A percentile compares a stretch with the other conserved stretches of the same genome.
Conservation (phyloP, 2,888 invertebrate species). For the Danaus chrysippus region DNA sequence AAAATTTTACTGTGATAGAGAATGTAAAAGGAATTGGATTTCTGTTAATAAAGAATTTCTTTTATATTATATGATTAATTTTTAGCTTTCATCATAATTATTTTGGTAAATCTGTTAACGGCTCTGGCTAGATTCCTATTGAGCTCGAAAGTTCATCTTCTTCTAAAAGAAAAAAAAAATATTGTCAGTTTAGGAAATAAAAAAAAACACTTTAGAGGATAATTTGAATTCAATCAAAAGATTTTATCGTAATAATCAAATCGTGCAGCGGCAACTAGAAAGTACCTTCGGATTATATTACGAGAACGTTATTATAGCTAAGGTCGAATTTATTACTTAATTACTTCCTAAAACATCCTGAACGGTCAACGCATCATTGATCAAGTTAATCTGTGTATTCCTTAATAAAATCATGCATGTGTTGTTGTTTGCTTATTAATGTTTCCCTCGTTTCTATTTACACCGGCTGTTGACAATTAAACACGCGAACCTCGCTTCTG, state of each 20-base stretch:
- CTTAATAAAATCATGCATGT: not conserved
- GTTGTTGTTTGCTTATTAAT: not conserved
- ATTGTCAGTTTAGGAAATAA: too few species aligned
- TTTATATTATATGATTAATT: too few species aligned
- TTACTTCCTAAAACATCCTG: not conserved
- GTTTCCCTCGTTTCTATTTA: slow-evolving; percentile 4
- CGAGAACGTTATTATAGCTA: not conserved
- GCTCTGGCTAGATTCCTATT: too few species aligned
- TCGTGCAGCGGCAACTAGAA: slow-evolving; percentile 2
- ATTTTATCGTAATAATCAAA: not conserved
- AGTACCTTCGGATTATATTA: not conserved
- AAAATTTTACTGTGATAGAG: too few species aligned
- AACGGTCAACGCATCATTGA: not conserved
- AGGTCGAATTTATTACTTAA: not conserved
- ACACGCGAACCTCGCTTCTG: not conserved
- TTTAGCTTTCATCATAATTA: too few species aligned
- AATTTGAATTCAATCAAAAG: not conserved
- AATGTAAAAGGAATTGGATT: too few species aligned
- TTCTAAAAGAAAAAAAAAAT: too few species aligned
- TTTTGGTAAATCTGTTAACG: too few species aligned
- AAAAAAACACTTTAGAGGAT: too few species aligned
- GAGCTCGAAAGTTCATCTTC: too few species aligned
- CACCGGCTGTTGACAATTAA: slow-evolving; percentile 2
- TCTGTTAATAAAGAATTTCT: too few species aligned
- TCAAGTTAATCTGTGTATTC: not conserved